Base-by-base conservation (phyloP, 2,797 vertebrate species). In the Coluber constrictor region DNA sequence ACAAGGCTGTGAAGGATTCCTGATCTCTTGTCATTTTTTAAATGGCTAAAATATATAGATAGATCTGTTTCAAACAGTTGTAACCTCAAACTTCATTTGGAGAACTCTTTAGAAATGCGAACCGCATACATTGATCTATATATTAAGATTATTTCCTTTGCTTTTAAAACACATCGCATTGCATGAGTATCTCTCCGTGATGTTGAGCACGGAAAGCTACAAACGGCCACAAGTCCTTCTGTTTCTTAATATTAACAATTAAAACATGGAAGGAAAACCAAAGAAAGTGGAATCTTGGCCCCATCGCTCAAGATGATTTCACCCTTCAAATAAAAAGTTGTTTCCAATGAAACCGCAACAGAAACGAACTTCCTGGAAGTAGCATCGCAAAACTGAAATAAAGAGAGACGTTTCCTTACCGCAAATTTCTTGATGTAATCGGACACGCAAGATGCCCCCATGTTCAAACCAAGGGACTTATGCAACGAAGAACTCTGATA, bases 371-470 rank as follows among this genome's bases (percentile, higher is more conserved):
- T 25, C 29, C 13, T 37, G 7, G 9, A 90, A n/a, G 47, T 54
- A 27, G 18, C 15, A 1, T 7, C 60, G 1, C 8, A 93, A 90
- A 47, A n/a, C 1, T 12, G 1, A 87, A 90, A 51, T 2, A 47
- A 92, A 18, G 13, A 63, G 32, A 29, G 3, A 6, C 4, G 91
- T 13, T 55, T 47, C 90, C 98, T 98, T 98, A 98, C 98, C 97
- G 96, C 97, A 91, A 98, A 98, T 94, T 97, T 98, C 96, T 98
- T 96, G 61, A 97, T 96, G 97, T 97, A 98, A 97, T 98, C 97
- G 0, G 98, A 98, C 13, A 98, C 98, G 88, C 96, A 97, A 94
- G 97, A 98, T 94, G 98, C 98, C 94, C 97, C 98, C 94, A 97
- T 95, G 93, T 96, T 96, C 94, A 98, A 96, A 91, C 96, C 96